Base-by-base conservation (phyloP, 2,113 vertebrate species). In the Uria aalge region DNA sequence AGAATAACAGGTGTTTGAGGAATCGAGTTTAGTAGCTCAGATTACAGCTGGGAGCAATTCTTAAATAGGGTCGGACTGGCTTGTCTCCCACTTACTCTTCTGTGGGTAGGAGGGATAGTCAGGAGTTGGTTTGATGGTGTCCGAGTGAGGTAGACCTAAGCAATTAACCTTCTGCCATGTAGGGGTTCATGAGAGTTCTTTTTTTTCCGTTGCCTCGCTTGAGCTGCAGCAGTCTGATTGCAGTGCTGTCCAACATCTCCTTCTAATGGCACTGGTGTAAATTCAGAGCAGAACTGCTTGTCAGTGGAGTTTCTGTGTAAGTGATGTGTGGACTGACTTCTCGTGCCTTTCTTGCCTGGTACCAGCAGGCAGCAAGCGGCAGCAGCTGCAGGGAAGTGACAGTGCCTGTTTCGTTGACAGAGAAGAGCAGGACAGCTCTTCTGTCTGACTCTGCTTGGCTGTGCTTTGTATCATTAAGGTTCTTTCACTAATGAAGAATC, bases 1-100 rank as follows among this genome's bases (percentile, higher is more conserved):
- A 79, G 97, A 97, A 90, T 91, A 88, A 95, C 97, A 98, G 97
- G 95, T 98, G 86, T 59, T 94, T 96, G 91, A 97, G 91, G 96
- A 97, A 91, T 97, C 84, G 57, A 40, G 47, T 92, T 90, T 92
- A 92, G 94, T 94, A 92, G 92, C 92, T 97, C 68, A 85, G 15
- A 43, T 97, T 89, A 88, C 97, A 96, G 93, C 88, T 89, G 86
- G 97, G 96, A 97, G 92, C 92, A 83, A 23, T 95, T 97, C 96
- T 96, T 97, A 96, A 96, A 92, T 21, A 94, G 92, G 92, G 89
- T 86, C 15, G 2, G 64, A 60, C 95, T 96, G 95, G 89, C 95
- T 97, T 92, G 75, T 97, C 92, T 98, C 96, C 94, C 66, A 43
- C 93, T 97, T 94, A 91, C 81, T 97, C 52, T 82, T 82, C 85